These are phyloP conservation scores for Eristalis intricaria DNA, from an alignment of 2,888 invertebrate genomes.

Conservation along the genomic window DNA sequence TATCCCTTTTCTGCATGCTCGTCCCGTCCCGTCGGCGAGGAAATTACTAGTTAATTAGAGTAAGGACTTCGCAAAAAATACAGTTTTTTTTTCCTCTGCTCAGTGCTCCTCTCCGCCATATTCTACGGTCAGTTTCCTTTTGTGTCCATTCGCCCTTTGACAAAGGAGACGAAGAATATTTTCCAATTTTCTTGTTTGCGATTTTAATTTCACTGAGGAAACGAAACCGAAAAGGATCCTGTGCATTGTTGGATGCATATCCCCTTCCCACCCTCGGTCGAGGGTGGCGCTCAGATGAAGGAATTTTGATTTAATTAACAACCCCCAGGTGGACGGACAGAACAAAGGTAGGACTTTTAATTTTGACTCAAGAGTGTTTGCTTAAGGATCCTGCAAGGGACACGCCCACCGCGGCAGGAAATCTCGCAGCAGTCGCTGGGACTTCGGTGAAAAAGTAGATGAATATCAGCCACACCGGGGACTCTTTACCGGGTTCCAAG, in stretches of 20 bases:
- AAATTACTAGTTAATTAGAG: constrained; percentile 1
- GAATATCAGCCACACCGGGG: background rate
- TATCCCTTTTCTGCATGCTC: background rate
- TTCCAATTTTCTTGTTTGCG: background rate
- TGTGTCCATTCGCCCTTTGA: background rate
- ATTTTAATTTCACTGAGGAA: background rate
- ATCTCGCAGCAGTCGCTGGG: background rate
- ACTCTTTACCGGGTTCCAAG: background rate
- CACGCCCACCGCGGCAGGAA: background rate
- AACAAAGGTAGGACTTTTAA: background rate
- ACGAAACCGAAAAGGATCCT: background rate
- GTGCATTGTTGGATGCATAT: background rate
- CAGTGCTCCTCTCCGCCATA: background rate
- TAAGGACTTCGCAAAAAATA: background rate
- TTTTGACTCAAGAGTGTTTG: background rate
- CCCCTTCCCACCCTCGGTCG: background rate
- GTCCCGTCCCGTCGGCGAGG: background rate
- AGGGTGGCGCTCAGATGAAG: background rate
- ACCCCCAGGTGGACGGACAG: background rate
- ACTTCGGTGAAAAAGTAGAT: background rate
- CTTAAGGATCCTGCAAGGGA: background rate
- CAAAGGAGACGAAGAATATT: background rate
- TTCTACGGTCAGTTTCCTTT: background rate
- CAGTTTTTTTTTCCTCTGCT: background rate
- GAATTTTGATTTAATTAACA: background rate